Evolutionary conservation across 2,113 vertebrate genomes (phyloP).

Genomic region (Colaptes auratus): DNA sequence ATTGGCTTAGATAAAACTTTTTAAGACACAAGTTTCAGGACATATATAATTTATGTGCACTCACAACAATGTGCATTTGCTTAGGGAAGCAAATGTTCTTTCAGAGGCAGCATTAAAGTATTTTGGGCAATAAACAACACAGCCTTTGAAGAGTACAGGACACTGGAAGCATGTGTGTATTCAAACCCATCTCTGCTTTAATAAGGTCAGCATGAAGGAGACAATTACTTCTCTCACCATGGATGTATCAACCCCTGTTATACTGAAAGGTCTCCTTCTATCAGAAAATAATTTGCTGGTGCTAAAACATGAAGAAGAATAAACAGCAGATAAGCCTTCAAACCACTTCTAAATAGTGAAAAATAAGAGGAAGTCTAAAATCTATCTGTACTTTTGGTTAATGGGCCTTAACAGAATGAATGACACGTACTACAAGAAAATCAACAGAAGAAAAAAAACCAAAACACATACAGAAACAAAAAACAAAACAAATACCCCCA

Average conservation of each 20-base stretch:
- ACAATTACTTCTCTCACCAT: not conserved
- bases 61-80: not conserved
- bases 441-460: not conserved
- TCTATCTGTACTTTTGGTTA: not conserved
- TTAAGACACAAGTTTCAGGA: not conserved
- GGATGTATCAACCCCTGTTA: not conserved
- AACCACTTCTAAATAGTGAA: not conserved
- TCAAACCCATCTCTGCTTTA: not conserved
- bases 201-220: not conserved
- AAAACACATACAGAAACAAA: not conserved
- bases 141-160: not conserved
- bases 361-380: not conserved
- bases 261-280: not conserved
- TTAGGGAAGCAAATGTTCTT: not conserved
- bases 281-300: not conserved
- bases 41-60: not conserved
- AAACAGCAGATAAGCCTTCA: not conserved
- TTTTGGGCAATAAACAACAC: not conserved
- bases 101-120: not conserved
- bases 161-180: accelerated
- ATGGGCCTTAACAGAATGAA: not conserved
- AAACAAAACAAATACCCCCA: too few species aligned
- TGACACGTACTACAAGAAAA: not conserved
- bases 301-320: not conserved
- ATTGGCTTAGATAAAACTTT: not conserved